Percentiles rank a stretch among this genome's conserved stretches.
Conservation (phyloP, 2,113 vertebrate species). For the Salvelinus namaycush region DNA sequence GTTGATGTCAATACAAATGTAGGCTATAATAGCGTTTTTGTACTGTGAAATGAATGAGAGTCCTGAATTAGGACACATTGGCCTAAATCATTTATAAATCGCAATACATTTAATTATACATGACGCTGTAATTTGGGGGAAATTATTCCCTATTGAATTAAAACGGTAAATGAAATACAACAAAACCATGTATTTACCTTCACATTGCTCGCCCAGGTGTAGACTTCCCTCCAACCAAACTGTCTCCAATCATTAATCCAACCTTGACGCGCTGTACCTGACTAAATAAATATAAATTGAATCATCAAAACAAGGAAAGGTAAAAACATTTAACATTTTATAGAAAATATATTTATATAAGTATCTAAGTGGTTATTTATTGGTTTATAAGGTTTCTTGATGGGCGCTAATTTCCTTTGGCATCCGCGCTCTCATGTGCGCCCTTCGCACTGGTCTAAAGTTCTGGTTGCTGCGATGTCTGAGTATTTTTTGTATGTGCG, state of each 20-base stretch:
- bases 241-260: slow-evolving; percentile 65
- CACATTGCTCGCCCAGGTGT: slow-evolving; percentile 70
- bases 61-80: too few species aligned
- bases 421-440: slow-evolving; percentile 27
- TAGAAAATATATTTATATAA: background rate
- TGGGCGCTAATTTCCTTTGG: background rate
- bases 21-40: too few species aligned
- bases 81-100: too few species aligned
- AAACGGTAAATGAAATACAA: background rate
- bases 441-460: slow-evolving; percentile 7
- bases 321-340: background rate
- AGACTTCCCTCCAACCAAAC: slow-evolving; percentile 46
- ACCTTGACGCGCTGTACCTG: slow-evolving; percentile 56
- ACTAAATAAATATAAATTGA: slow-evolving; percentile 23
- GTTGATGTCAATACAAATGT: too few species aligned
- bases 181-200: slow-evolving; percentile 68
- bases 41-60: too few species aligned
- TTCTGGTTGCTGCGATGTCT: slow-evolving; percentile 39
- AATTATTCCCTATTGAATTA: background rate
- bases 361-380: background rate
- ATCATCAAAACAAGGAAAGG: slow-evolving; percentile 20
- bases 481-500: slow-evolving; percentile 40
- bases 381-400: background rate
- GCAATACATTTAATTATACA: too few species aligned
- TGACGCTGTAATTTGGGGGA: too few species aligned